Evolutionary conservation across 2,797 vertebrate genomes (phyloP).

Genomic region (Ambastaia sidthimunki): DNA sequence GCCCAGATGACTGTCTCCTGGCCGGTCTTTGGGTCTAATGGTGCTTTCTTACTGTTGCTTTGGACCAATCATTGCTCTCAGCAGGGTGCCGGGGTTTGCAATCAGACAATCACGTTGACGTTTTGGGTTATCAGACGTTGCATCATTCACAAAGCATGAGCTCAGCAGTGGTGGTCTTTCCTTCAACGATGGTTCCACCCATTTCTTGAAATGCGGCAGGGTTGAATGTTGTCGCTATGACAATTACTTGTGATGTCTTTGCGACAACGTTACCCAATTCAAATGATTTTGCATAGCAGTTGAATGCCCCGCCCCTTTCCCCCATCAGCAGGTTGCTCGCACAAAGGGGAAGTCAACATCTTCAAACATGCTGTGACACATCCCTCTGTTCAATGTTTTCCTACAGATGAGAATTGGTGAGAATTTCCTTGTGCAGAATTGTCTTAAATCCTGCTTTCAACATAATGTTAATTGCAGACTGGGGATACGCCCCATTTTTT

Average conservation of each 20-base stretch:
- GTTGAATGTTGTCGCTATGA: conserved; percentile 22
- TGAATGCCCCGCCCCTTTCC: conserved; percentile 20
- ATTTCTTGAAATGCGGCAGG: conserved; percentile 9
- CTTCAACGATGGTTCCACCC: conserved; percentile 2
- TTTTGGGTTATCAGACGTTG: conserved; percentile 32
- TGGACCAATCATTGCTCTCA: conserved; percentile 38
- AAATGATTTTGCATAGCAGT: conserved; percentile 38
- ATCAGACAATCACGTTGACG: conserved; percentile 21
- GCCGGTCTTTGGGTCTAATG: conserved; percentile 43
- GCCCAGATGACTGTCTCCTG: conserved; percentile 52
- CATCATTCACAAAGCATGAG: conserved; percentile 37
- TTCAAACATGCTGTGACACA: conserved; percentile 22
- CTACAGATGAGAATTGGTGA: not conserved
- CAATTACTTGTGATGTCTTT: not conserved
- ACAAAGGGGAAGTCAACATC: conserved; percentile 14
- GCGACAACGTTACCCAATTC: conserved; percentile 4
- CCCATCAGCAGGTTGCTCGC: conserved; percentile 27
- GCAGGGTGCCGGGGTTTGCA: conserved; percentile 43
- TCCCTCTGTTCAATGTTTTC: conserved; percentile 21
- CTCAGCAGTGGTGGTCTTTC: not conserved
- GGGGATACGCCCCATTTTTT: conserved; percentile 13
- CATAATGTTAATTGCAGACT: conserved; percentile 38
- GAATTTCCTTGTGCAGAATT: conserved; percentile 19
- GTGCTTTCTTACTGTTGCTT: conserved; percentile 33
- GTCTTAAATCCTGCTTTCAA: conserved; percentile 36